Evolutionary conservation across 2,888 invertebrate genomes (phyloP).

Genomic region (Calameuta idolon): DNA sequence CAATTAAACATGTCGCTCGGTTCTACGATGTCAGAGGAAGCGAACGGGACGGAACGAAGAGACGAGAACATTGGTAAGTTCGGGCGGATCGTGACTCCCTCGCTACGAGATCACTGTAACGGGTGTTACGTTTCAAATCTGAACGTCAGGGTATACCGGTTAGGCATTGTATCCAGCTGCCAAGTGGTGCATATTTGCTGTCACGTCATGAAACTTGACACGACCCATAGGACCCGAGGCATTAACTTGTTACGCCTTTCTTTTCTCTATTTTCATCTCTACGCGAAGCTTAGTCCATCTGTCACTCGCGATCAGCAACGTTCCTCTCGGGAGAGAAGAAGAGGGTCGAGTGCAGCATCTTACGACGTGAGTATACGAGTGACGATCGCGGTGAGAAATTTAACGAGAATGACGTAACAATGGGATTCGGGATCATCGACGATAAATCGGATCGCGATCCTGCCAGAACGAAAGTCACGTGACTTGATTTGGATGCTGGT

Average conservation of each 20-base stretch:
- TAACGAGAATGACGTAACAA: not conserved
- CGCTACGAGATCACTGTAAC: constrained; percentile 33
- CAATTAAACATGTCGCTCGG: constrained; percentile 63
- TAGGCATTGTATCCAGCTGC: constrained; percentile 43
- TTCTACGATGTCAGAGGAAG: constrained; percentile 17
- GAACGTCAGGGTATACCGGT: constrained; percentile 38
- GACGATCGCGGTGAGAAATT: not conserved
- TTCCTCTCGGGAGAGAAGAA: constrained; percentile 27
- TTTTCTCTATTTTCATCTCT: constrained; percentile 25
- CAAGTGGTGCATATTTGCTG: constrained; percentile 48
- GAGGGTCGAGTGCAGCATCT: not conserved
- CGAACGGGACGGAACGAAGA: constrained; percentile 22
- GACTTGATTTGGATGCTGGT: not conserved
- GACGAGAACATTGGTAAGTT: not conserved
- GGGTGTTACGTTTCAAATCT: constrained; percentile 57
- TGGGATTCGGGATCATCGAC: not conserved
- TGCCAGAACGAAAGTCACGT: not conserved
- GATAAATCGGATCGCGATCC: not conserved
- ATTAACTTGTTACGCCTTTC: constrained; percentile 33
- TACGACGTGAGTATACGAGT: not conserved
- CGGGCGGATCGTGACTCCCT: constrained; percentile 19
- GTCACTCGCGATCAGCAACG: constrained; percentile 33
- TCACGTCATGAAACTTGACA: constrained; percentile 45
- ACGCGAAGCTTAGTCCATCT: constrained; percentile 32
- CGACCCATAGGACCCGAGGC: constrained; percentile 28